Evolutionary conservation across 1,140 invertebrate species (phyloP).

Genomic region (Diorhabda elongata): DNA sequence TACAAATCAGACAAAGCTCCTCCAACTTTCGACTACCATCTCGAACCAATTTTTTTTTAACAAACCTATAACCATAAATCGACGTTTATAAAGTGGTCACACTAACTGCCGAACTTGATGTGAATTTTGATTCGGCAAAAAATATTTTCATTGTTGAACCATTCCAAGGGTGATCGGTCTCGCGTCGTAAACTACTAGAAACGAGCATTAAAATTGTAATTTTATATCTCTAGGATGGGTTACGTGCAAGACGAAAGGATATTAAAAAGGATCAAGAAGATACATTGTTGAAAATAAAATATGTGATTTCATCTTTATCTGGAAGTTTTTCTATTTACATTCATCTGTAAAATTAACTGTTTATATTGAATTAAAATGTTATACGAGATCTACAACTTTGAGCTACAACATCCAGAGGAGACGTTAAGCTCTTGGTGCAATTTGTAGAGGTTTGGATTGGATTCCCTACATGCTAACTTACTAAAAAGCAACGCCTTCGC

Average conservation of each 20-base stretch:
- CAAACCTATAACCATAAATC: slow-evolving; percentile 33
- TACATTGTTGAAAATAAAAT: too few relatives aligned
- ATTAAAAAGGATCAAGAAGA: too few relatives aligned
- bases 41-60: slow-evolving; percentile 25
- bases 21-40: slow-evolving; percentile 4
- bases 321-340: too few relatives aligned
- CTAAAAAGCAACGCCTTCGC: too few relatives aligned
- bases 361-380: too few relatives aligned
- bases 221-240: slow-evolving; percentile 15
- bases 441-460: too few relatives aligned
- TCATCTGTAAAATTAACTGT: too few relatives aligned
- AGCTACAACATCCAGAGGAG: too few relatives aligned
- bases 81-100: slow-evolving; percentile 23
- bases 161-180: slow-evolving; percentile 13
- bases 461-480: too few relatives aligned
- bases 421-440: too few relatives aligned
- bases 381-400: too few relatives aligned
- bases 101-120: slow-evolving; percentile 29
- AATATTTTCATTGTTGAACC: slow-evolving; percentile 17
- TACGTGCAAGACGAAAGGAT: slow-evolving; percentile 7
- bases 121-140: slow-evolving; percentile 26
- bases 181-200: slow-evolving; percentile 19
- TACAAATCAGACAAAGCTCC: slow-evolving; percentile 29
- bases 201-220: slow-evolving; percentile 18
- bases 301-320: too few relatives aligned